phyloP scores from a whole-genome alignment of 2,888 invertebrate species.

The Drosophila anomelani region DNA sequence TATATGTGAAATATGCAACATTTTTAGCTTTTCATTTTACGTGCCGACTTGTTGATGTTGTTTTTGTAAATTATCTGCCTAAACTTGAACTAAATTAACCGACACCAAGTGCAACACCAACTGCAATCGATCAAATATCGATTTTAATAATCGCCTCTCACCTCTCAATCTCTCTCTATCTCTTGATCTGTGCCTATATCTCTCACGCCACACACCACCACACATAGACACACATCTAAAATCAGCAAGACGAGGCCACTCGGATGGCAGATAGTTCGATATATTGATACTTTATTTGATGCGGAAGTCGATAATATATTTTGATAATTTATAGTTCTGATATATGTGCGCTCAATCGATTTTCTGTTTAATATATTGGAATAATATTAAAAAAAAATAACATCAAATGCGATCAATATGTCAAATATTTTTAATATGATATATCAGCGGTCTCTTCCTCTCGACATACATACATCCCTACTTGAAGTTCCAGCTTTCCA shows the following conservation, averaged over 20 bases:
- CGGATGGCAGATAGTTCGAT: background rate
- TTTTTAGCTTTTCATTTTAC: constrained; percentile 41
- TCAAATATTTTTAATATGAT: background rate
- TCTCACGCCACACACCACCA: constrained; percentile 26
- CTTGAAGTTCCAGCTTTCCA: constrained; percentile 11
- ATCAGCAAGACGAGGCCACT: background rate
- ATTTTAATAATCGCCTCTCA: constrained; percentile 30
- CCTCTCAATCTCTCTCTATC: constrained; percentile 15
- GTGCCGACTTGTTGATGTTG: constrained; percentile 73
- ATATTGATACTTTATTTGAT: background rate
- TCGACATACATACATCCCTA: background rate
- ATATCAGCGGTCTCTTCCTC: background rate
- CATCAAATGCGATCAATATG: background rate
- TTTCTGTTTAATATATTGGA: background rate
- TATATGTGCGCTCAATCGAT: background rate
- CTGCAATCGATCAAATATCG: constrained; percentile 24
- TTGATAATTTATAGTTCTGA: background rate
- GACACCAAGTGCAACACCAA: constrained; percentile 45
- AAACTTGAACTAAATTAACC: constrained; percentile 46
- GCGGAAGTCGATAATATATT: background rate
- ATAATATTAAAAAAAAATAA: background rate
- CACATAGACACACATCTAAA: background rate
- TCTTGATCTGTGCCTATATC: constrained; percentile 35
- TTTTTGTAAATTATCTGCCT: constrained; percentile 83
- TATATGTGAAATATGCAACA: constrained; percentile 48